Conservation (phyloP, 2,888 invertebrate species). For the Pocota personata region DNA sequence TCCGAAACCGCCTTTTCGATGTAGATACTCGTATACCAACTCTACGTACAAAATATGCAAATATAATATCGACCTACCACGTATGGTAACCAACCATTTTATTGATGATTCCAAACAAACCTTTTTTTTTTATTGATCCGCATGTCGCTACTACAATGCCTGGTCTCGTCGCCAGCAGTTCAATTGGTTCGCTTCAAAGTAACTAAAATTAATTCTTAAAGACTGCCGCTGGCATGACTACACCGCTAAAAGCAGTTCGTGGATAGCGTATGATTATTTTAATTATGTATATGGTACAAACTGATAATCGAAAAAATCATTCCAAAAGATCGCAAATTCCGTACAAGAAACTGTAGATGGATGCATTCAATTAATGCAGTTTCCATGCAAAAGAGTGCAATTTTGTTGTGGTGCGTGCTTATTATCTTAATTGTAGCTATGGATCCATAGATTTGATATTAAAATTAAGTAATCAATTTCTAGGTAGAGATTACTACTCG, state of each 20-base stretch:
- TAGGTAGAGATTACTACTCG: neutral
- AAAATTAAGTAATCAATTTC: neutral
- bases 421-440: conserved; percentile 1
- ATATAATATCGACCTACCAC: neutral
- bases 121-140: conserved; percentile 22
- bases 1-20: neutral
- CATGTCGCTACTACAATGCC: conserved; percentile 23
- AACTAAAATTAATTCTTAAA: conserved; percentile 55
- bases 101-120: neutral
- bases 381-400: conserved; percentile 30
- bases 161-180: conserved; percentile 8
- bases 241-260: neutral
- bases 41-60: conserved; percentile 11
- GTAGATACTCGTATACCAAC: neutral
- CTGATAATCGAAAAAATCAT: conserved; percentile 35
- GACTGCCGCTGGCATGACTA: conserved; percentile 44
- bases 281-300: conserved; percentile 49
- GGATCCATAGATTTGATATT: neutral
- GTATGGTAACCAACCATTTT: neutral
- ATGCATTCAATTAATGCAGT: conserved; percentile 22
- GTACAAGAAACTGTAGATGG: neutral
- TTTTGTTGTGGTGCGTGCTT: neutral
- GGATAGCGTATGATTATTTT: conserved; percentile 59
- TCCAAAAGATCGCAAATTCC: conserved; percentile 16
- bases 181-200: conserved; percentile 24